These are phyloP conservation scores for Chrysaora quinquecirrha DNA, from an alignment of 30 jellyfish, hydroid and myxozoan species.

Conservation along the genomic window DNA sequence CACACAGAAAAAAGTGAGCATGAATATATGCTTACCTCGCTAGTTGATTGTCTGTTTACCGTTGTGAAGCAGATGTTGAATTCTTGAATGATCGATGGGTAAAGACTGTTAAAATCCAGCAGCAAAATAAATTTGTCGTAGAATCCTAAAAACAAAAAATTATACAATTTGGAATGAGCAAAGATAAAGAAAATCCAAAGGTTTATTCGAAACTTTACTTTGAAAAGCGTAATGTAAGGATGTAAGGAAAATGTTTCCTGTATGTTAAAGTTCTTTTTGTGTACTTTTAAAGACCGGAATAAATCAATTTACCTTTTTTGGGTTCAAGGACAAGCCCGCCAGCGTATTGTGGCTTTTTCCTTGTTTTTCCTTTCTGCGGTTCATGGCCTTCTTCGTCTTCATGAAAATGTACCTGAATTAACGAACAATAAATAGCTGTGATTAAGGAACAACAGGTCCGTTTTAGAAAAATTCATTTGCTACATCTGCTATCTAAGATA, in stretches of 20 bases:
- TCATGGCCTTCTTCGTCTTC: conserved; percentile 41
- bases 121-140: conserved; percentile 89
- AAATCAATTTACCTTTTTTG: conserved; percentile 87
- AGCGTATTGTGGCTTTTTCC: conserved; percentile 94
- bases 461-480: too few species aligned
- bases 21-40: conserved; percentile 31
- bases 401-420: conserved; percentile 29
- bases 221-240: too few species aligned
- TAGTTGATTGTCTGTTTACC: conserved; percentile 40
- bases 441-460: too few species aligned
- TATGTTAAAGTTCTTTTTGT: too few species aligned
- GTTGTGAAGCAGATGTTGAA: conserved; percentile 97
- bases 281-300: too few species aligned
- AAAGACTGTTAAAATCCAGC: conserved; percentile 97
- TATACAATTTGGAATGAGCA: background rate
- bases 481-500: too few species aligned
- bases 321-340: conserved; percentile 99
- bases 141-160: conserved; percentile 63
- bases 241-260: too few species aligned
- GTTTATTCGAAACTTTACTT: too few species aligned
- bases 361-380: conserved; percentile 56
- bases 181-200: background rate
- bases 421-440: too few species aligned
- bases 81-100: conserved; percentile 98
- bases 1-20: too few species aligned